These are phyloP conservation scores for rat (Rattus norvegicus) DNA, from an alignment of 2,113 vertebrate genomes.

Conservation along the genomic window DNA sequence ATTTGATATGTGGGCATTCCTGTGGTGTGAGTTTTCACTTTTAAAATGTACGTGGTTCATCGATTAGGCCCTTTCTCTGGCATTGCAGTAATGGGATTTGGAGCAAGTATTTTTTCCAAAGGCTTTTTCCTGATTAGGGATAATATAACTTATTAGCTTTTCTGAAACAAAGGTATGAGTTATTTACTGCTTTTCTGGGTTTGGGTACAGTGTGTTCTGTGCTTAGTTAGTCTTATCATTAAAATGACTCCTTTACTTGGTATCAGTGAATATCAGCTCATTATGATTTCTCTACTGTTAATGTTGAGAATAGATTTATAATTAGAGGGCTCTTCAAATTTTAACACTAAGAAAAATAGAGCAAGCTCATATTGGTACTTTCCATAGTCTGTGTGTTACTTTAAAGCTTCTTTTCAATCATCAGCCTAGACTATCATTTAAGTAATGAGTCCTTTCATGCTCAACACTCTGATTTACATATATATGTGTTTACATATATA, in stretches of 20 bases:
- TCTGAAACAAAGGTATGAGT: not conserved
- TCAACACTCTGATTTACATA: not conserved
- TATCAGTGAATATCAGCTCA: slow-evolving; percentile 33
- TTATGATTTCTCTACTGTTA: not conserved
- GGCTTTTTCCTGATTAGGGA: slow-evolving; percentile 30
- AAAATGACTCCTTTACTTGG: slow-evolving; percentile 10
- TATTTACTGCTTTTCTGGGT: not conserved
- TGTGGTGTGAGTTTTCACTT: slow-evolving; percentile 57
- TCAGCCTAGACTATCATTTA: not conserved
- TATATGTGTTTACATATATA: not conserved
- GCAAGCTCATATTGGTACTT: not conserved
- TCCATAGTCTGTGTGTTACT: not conserved
- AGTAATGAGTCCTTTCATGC: slow-evolving; percentile 3
- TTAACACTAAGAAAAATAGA: slow-evolving; percentile 11
- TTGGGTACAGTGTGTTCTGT: not conserved
- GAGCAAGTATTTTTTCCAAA: slow-evolving; percentile 24
- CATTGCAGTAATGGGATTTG: slow-evolving; percentile 35
- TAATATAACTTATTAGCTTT: slow-evolving; percentile 32
- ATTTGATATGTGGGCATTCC: slow-evolving; percentile 66
- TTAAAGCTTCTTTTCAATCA: slow-evolving; percentile 21
- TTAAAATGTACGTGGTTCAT: slow-evolving; percentile 38
- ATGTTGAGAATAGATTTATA: not conserved
- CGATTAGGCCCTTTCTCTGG: slow-evolving; percentile 42
- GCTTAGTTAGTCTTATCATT: slow-evolving; percentile 20
- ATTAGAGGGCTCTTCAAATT: not conserved